Evolutionary conservation across 1,140 invertebrate genomes (phyloP).

Genomic region (Doryteuthis pealeii): DNA sequence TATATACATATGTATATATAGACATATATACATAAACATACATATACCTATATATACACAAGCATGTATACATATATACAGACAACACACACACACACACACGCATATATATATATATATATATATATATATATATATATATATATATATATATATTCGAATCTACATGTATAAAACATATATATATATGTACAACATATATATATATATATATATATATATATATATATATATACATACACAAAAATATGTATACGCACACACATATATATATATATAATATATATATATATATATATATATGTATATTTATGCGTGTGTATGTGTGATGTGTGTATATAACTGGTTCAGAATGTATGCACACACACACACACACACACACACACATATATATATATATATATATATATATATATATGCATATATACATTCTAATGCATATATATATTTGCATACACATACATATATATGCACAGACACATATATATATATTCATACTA

Average conservation of each 20-base stretch:
- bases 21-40: neutral
- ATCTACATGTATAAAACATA: neutral
- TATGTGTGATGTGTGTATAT: too few relatives aligned
- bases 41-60: neutral
- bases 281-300: too few relatives aligned
- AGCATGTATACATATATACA: neutral
- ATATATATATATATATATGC: conserved; percentile 3
- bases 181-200: too few relatives aligned
- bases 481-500: too few relatives aligned
- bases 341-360: too few relatives aligned
- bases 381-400: conserved; percentile 4
- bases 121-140: conserved; percentile 5
- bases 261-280: too few relatives aligned
- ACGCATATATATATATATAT: neutral
- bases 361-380: neutral
- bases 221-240: too few relatives aligned
- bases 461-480: neutral
- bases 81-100: neutral
- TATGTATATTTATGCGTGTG: too few relatives aligned
- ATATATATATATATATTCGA: neutral
- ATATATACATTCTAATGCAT: neutral
- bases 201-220: too few relatives aligned
- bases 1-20: neutral
- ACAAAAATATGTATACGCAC: too few relatives aligned
- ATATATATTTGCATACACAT: neutral